Evolutionary conservation across 2,888 invertebrate genomes (phyloP), one percentile per base, ranked within the genome.

Genomic region (Coleophora deauratella): DNA sequence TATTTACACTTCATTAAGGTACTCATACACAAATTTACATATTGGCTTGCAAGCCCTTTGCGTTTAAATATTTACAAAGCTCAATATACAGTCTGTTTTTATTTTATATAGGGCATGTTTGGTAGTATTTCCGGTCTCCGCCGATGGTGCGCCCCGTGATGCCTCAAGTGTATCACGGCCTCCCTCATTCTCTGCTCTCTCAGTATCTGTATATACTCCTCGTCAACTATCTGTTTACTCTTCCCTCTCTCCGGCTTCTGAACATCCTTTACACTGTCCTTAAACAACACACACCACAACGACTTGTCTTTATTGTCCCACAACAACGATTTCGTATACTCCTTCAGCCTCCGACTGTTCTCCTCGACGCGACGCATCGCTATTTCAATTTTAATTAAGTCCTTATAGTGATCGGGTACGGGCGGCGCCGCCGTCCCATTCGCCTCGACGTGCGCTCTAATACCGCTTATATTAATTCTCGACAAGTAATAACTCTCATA

Each of bases 401-500:
- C 84, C 59, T 85, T 82, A 61, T 84, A 82, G 69, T 84, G 81
- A 60, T 82, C 82, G 48, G 79, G 66, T 49, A 71, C 64, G 30
- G 77, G 66, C 45, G 72, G 63, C 49, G 63, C 46, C 40, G 77
- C 66, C 42, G 72, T 68, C 52, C 66, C 73, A 61, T 71, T 73
- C 54, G 62, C 72, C 50, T 66, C 69, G 47, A 66, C 67, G 55
- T 60, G 54, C 27, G 52, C 63, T 55, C 67, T 73, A 55, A 63
- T 66, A 42, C 66, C 57, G 68, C 75, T 85, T 76, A 84, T 80
- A 82, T 85, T 85, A 81, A 85, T 82, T 76, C 84, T 77, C 78
- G 85, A 82, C 75, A 85, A 75, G 79, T 85, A 84, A 74, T 84
- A 85, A 74, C 80, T 85, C 63, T 85, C 85, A 81, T 84, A 81